Evolutionary conservation across 2,113 vertebrate species (phyloP).

Genomic region (Murina feae): DNA sequence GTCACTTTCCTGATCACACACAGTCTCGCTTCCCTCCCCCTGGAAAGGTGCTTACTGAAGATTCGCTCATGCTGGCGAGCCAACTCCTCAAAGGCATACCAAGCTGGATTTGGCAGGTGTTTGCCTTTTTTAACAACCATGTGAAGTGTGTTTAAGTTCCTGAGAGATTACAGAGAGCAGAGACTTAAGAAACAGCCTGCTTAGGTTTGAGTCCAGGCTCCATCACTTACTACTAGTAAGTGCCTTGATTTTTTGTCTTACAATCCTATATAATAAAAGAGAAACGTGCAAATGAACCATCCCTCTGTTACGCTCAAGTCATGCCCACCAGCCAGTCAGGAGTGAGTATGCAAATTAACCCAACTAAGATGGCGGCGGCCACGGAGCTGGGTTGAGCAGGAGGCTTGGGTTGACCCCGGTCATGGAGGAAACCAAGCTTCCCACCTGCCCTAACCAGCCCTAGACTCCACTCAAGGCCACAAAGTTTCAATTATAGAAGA

Average conservation of each 20-base stretch:
- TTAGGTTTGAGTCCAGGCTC: neutral
- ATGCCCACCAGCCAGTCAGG: too few species aligned
- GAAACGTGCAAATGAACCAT: too few species aligned
- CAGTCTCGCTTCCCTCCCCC: neutral
- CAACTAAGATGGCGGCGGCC: too few species aligned
- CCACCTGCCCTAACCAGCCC: too few species aligned
- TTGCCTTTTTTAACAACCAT: neutral
- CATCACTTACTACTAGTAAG: neutral
- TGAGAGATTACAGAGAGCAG: neutral
- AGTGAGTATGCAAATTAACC: too few species aligned
- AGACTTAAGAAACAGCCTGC: neutral
- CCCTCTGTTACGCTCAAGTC: too few species aligned
- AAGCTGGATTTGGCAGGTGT: neutral
- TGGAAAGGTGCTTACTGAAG: neutral
- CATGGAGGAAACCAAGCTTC: too few species aligned
- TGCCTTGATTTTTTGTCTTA: neutral
- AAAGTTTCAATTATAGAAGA: too few species aligned
- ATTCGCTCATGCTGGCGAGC: neutral
- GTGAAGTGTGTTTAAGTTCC: neutral
- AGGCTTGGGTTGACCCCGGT: too few species aligned
- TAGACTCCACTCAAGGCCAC: too few species aligned
- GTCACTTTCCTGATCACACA: neutral
- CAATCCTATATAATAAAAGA: too few species aligned
- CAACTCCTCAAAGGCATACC: neutral
- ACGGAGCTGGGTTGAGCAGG: too few species aligned